Evolutionary conservation across 2,888 invertebrate species (phyloP).

Genomic region (Formica aserva): DNA sequence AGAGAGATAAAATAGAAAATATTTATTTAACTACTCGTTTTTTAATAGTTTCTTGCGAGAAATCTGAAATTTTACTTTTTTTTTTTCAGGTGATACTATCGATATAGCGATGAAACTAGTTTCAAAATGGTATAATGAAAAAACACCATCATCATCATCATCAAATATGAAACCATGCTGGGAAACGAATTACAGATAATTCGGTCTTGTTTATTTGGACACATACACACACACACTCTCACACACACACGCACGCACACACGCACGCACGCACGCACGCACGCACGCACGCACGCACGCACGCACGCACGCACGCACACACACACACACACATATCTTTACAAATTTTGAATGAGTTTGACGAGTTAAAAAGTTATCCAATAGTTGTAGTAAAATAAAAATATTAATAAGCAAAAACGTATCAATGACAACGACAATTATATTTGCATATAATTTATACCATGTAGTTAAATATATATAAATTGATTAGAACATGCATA

Average conservation of each 20-base stretch:
- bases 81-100: conserved; percentile 78
- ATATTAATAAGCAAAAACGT: background rate
- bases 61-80: conserved; percentile 17
- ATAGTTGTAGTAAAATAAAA: background rate
- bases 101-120: conserved; percentile 62
- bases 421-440: background rate
- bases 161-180: background rate
- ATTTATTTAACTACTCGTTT: background rate
- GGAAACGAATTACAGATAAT: background rate
- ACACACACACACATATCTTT: background rate
- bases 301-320: background rate
- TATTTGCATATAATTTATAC: background rate
- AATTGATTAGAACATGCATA: too few relatives aligned
- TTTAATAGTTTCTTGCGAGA: background rate
- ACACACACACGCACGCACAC: too few relatives aligned
- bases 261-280: too few relatives aligned
- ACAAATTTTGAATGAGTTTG: background rate
- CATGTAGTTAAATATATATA: background rate
- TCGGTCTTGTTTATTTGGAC: background rate
- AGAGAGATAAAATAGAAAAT: background rate
- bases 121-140: conserved; percentile 54
- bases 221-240: too few relatives aligned
- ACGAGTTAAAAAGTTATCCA: background rate
- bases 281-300: too few relatives aligned
- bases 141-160: background rate